Base-by-base conservation (phyloP, 2,113 vertebrate genomes). In the Onychostoma macrolepis region DNA sequence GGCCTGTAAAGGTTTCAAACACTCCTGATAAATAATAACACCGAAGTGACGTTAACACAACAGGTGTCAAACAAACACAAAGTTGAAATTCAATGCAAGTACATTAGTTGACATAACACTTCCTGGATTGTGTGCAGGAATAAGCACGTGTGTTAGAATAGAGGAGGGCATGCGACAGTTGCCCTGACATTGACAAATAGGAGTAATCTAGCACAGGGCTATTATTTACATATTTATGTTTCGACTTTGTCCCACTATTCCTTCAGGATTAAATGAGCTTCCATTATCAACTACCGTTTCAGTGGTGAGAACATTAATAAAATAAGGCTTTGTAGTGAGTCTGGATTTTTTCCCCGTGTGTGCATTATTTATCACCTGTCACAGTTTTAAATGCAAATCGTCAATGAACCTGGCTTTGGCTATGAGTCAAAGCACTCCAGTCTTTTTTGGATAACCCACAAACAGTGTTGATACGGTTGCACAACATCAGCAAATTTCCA, bases 181-280 rank as follows among this genome's bases (percentile, higher is more conserved):
- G 72, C 50, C 69, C 65, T 13, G 89, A 90, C 90, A 75, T 87
- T 91, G 90, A 91, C 82, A 87, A 91, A 91, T 91, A 85, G 89
- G 50, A 85, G 61, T 87, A 88, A 89, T 90, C 88, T 88, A 50
- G 21, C 28, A 41, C 30, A 17, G 65, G 87, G 58, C 87, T 91
- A 87, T 90, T 90, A 91, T 91, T 91, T 91, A 90, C 91, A 89
- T 88, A 89, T 86, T 78, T 78, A 50, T 65, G 83, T 86, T 88
- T 88, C 79, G 38, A 80, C 79, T 85, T 85, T 80, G 84, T 90
- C 87, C 79, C 38, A 28, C 67, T 76, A 84, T 88, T 88, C 83
- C 85, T 86, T 81, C 78, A 71, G 84, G 87, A 91, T 88, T 88
- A 88, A 87, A 91, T 86, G 48, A 85, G 85, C 80, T 88, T 88